These are phyloP conservation scores for Pelmatolapia mariae DNA, from an alignment of 2,113 vertebrate species.

Conservation along the genomic window DNA sequence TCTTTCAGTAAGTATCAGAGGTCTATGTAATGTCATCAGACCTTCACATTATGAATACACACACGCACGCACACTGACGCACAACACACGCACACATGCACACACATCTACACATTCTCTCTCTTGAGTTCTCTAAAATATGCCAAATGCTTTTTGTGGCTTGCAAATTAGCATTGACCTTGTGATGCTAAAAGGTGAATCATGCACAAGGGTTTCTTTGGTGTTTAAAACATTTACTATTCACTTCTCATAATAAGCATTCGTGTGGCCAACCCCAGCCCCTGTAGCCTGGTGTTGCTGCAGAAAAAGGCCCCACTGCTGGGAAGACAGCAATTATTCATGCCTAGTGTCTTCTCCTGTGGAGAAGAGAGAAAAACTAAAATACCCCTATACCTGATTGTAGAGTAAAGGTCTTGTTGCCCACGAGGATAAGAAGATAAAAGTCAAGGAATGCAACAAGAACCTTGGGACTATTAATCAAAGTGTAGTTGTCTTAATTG, in stretches of 20 bases:
- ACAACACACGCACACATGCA: neutral
- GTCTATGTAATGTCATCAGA: conserved; percentile 63
- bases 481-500: neutral
- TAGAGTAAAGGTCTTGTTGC: conserved; percentile 2
- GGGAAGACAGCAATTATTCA: conserved; percentile 66
- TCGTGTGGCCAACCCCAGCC: conserved; percentile 32
- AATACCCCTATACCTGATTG: neutral
- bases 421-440: neutral
- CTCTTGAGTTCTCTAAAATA: conserved; percentile 37
- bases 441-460: neutral
- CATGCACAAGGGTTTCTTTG: conserved; percentile 52
- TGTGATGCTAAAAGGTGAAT: conserved; percentile 65
- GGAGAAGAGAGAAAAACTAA: conserved; percentile 19
- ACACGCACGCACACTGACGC: neutral
- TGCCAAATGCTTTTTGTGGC: conserved; percentile 65
- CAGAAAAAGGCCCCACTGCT: conserved; percentile 45
- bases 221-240: conserved; percentile 72
- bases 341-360: conserved; percentile 37
- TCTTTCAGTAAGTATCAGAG: conserved; percentile 64
- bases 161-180: conserved; percentile 73
- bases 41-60: neutral
- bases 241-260: conserved; percentile 66
- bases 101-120: neutral
- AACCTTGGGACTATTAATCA: conserved; percentile 7
- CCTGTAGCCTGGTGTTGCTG: conserved; percentile 31